phyloP scores from a whole-genome alignment of 2,113 vertebrate species.

The Circaetus gallicus region DNA sequence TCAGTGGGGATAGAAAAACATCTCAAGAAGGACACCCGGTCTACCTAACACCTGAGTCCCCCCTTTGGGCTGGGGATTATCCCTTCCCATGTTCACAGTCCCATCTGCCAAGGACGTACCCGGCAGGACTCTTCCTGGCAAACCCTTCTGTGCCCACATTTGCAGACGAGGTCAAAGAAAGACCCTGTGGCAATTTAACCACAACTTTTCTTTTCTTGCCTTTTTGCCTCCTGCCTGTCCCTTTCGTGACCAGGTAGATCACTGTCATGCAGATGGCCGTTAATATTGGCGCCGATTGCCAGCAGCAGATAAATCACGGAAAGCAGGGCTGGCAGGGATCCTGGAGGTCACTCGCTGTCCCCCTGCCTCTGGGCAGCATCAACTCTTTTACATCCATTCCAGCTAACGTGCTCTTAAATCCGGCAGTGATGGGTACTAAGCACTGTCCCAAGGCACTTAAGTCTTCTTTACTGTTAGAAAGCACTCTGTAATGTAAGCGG shows the following conservation, averaged over 20 bases:
- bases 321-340: neutral
- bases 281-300: neutral
- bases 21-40: neutral
- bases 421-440: fast-evolving
- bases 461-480: neutral
- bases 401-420: neutral
- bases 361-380: neutral
- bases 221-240: neutral
- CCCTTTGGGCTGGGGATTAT: neutral
- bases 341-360: neutral
- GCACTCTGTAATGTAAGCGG: neutral
- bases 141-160: neutral
- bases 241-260: neutral
- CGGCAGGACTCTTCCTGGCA: neutral
- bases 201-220: neutral
- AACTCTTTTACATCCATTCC: neutral
- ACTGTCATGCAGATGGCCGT: neutral
- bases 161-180: neutral
- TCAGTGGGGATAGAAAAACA: neutral
- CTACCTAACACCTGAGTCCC: neutral
- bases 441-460: neutral
- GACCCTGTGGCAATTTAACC: neutral
- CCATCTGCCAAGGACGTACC: neutral
- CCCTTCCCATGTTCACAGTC: neutral
- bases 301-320: neutral